Evolutionary conservation across 2,888 invertebrate species (phyloP).

Genomic region (Ommatoiulus sabulosus): DNA sequence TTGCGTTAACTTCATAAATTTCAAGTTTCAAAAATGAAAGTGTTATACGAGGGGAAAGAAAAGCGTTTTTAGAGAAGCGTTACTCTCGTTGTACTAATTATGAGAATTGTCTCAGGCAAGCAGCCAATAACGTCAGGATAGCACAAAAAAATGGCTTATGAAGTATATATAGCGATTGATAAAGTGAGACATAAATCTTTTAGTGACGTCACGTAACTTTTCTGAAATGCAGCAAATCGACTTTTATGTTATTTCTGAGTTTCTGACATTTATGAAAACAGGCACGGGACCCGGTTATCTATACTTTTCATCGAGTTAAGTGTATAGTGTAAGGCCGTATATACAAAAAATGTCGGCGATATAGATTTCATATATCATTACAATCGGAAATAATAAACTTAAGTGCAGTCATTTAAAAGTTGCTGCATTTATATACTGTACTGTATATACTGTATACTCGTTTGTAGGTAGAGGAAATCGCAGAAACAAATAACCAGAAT

Average conservation of each 20-base stretch:
- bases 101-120: background rate
- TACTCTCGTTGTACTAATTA: slow-evolving; percentile 15
- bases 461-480: background rate
- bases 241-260: slow-evolving; percentile 32
- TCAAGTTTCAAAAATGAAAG: slow-evolving; percentile 16
- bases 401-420: slow-evolving; percentile 7
- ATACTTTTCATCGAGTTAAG: slow-evolving; percentile 45
- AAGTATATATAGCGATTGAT: slow-evolving; percentile 19
- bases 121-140: background rate
- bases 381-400: slow-evolving; percentile 41
- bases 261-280: slow-evolving; percentile 35
- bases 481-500: background rate
- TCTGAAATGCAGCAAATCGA: background rate
- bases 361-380: slow-evolving; percentile 47
- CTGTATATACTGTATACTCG: background rate
- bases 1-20: slow-evolving; percentile 20
- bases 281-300: background rate
- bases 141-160: slow-evolving; percentile 27
- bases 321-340: background rate
- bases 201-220: slow-evolving; percentile 5
- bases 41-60: slow-evolving; percentile 7
- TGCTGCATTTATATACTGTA: background rate
- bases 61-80: slow-evolving; percentile 5
- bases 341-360: background rate
- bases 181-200: slow-evolving; percentile 41